Percentiles rank a stretch among this genome's conserved stretches.
Evolutionary conservation across 2,888 invertebrate genomes (phyloP).

Genomic region (Machimus rusticus): DNA sequence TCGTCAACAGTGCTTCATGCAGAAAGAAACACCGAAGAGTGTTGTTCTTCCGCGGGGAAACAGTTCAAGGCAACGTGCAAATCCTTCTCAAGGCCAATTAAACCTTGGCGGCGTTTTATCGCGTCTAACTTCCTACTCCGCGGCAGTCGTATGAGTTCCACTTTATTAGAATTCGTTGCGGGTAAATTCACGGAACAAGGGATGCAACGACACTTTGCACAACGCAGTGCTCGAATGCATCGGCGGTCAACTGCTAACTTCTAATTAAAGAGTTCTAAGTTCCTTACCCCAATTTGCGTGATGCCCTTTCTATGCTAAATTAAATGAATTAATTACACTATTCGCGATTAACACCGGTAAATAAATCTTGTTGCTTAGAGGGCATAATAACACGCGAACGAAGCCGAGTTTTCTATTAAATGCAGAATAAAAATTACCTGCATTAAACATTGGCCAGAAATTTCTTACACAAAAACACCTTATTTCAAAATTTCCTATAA

Average conservation of each 20-base stretch:
- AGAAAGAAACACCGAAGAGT: background rate
- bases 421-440: background rate
- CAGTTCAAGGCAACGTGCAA: background rate
- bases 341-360: background rate
- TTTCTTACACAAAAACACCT: too few species aligned
- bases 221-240: background rate
- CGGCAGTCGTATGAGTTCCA: background rate
- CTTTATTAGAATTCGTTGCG: background rate
- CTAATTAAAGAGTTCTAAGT: background rate
- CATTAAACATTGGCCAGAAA: background rate
- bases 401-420: background rate
- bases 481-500: too few species aligned
- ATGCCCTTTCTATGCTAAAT: background rate
- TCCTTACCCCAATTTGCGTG: background rate
- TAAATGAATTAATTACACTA: background rate
- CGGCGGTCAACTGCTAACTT: background rate
- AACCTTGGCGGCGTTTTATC: background rate
- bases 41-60: background rate
- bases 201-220: background rate
- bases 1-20: background rate
- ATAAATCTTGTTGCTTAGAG: background rate
- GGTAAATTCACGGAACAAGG: background rate
- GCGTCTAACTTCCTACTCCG: background rate
- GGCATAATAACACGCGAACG: background rate
- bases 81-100: constrained; percentile 1